Evolutionary conservation across 2,888 invertebrate species (phyloP).

Genomic region (Stenolophus ochropezus): DNA sequence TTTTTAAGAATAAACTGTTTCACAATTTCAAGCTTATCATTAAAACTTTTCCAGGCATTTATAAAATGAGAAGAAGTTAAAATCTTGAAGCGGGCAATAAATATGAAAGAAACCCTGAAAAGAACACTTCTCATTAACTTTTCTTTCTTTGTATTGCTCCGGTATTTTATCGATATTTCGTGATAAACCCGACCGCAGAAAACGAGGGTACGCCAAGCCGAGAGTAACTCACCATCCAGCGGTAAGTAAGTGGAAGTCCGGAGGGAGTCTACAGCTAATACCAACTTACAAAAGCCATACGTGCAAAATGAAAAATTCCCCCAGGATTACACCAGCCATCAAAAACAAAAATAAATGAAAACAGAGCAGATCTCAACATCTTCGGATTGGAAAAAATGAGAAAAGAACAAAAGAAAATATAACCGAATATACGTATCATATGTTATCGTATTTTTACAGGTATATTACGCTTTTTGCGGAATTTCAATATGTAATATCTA

Average conservation of each 20-base stretch:
- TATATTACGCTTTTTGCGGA: background rate
- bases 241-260: constrained; percentile 12
- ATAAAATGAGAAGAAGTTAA: background rate
- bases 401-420: background rate
- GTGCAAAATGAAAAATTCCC: constrained; percentile 37
- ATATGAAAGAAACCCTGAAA: background rate
- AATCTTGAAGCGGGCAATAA: background rate
- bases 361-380: constrained; percentile 7
- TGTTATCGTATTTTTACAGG: background rate
- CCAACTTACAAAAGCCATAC: constrained; percentile 32
- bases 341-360: constrained; percentile 14
- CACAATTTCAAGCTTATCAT: background rate
- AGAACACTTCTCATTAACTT: background rate
- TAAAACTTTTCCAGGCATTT: background rate
- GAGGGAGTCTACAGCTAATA: constrained; percentile 18
- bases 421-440: background rate
- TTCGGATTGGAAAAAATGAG: constrained; percentile 22
- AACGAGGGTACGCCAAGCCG: background rate
- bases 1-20: no score
- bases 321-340: background rate
- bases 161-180: background rate
- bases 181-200: background rate
- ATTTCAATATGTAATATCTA: background rate
- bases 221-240: background rate
- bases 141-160: background rate